Base-by-base conservation (phyloP, 2,113 vertebrate genomes). In the Myodes glareolus region DNA sequence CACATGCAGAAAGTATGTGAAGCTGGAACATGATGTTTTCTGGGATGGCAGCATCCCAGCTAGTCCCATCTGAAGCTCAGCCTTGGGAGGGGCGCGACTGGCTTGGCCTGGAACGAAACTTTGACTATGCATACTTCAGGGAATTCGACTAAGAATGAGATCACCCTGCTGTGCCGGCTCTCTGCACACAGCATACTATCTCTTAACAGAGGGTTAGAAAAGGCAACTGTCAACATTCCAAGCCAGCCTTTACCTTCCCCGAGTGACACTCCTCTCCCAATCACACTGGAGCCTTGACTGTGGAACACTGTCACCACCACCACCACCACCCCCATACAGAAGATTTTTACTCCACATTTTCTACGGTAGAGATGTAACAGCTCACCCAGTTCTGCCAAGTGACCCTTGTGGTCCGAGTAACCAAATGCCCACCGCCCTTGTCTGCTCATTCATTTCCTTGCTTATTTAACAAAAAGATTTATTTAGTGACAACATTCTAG, bases 41-140 rank as follows among this genome's bases (percentile, higher is more conserved):
- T 75, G 91, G 73, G 94, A 76, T 98, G 97, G 96, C 94, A 33
- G 55, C 0, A 7, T 97, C 97, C 97, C 97, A 87, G 91, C 77
- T 78, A 92, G 89, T 88, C 77, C 90, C 67, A 42, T 94, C 88
- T 82, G 91, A 90, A 78, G 92, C 86, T 84, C 42, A 42, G 89
- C 0, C 21, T 94, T 97, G 96, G 97, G 97, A 96, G 97, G 96
- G 96, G 94, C 6, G 2, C 63, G 82, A 70, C 77, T 98, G 97
- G 96, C 98, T 90, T 98, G 97, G 98, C 95, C 84, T 91, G 39
- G 4, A 98, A 95, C 85, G 94, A 97, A 97, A 97, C 97, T 97
- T 95, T 97, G 97, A 98, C 97, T 98, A 55, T 96, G 97, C 94
- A 87, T 87, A 93, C 98, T 96, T 98, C 84, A 97, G 98, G 98